Evolutionary conservation across 2,888 invertebrate genomes (phyloP).

Genomic region (Silvanus unidentatus): DNA sequence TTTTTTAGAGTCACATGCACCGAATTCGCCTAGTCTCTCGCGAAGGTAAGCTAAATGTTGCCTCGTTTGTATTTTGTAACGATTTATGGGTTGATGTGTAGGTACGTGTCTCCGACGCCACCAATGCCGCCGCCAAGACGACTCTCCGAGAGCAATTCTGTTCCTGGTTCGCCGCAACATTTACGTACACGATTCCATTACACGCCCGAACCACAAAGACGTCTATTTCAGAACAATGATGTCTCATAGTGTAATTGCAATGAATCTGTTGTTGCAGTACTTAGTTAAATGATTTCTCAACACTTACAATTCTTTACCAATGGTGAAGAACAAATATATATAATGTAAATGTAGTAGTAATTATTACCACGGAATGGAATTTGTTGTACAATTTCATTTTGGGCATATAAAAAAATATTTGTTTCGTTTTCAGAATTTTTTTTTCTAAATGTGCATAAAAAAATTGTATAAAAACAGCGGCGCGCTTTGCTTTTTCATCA

Average conservation of each 20-base stretch:
- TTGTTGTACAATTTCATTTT: neutral
- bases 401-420: neutral
- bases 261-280: neutral
- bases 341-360: conserved; percentile 3
- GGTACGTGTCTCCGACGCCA: conserved; percentile 57
- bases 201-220: conserved; percentile 55
- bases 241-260: conserved; percentile 34
- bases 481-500: too few species aligned
- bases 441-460: too few species aligned
- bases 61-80: too few species aligned
- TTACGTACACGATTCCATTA: conserved; percentile 58
- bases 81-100: conserved; percentile 25
- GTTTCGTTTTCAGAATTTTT: neutral
- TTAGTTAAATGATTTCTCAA: conserved; percentile 1
- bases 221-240: conserved; percentile 47
- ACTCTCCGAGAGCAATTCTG: conserved; percentile 61
- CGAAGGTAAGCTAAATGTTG: conserved; percentile 46
- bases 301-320: neutral
- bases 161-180: conserved; percentile 65
- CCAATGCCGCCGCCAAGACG: conserved; percentile 58
- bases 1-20: conserved; percentile 49
- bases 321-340: too few species aligned
- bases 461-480: too few species aligned
- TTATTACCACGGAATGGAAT: neutral
- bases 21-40: conserved; percentile 51